These are phyloP conservation scores for Portunus trituberculatus DNA, from an alignment of 1,140 invertebrate species.

Conservation along the genomic window DNA sequence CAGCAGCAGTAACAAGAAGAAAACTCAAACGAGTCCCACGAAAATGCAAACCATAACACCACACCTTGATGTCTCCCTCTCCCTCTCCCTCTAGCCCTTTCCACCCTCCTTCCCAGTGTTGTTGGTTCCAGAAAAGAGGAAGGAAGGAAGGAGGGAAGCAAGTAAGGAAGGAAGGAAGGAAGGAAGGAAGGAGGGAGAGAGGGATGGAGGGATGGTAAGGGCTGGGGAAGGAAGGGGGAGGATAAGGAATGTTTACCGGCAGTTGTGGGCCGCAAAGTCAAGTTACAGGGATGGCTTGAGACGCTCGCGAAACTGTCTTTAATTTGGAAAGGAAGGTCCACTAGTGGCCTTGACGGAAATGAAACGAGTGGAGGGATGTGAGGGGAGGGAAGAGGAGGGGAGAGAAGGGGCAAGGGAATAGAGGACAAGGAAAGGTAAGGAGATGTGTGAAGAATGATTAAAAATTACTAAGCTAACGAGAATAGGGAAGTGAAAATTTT, in stretches of 20 bases:
- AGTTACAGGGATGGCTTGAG: neutral
- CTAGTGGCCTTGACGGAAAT: neutral
- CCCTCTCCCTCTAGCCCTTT: too few relatives aligned
- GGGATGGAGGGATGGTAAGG: neutral
- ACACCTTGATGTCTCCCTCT: neutral
- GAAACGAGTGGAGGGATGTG: neutral
- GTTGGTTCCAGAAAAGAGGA: neutral
- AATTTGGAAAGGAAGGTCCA: neutral
- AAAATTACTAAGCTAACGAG: too few relatives aligned
- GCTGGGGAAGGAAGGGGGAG: neutral
- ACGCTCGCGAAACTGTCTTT: neutral
- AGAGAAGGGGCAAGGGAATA: too few relatives aligned
- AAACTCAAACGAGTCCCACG: neutral
- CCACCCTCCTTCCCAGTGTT: neutral
- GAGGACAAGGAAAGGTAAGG: too few relatives aligned
- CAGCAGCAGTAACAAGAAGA: neutral
- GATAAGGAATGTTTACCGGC: neutral
- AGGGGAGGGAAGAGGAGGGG: neutral
- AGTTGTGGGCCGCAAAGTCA: neutral
- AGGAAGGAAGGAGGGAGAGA: neutral
- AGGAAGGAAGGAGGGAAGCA: neutral
- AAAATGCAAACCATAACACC: conserved; percentile 23
- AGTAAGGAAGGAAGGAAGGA: too few relatives aligned
- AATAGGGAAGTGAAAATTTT: too few relatives aligned
- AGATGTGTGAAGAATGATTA: too few relatives aligned